Evolutionary conservation across 2,113 vertebrate genomes (phyloP).

Genomic region (Ceyx margarethae): DNA sequence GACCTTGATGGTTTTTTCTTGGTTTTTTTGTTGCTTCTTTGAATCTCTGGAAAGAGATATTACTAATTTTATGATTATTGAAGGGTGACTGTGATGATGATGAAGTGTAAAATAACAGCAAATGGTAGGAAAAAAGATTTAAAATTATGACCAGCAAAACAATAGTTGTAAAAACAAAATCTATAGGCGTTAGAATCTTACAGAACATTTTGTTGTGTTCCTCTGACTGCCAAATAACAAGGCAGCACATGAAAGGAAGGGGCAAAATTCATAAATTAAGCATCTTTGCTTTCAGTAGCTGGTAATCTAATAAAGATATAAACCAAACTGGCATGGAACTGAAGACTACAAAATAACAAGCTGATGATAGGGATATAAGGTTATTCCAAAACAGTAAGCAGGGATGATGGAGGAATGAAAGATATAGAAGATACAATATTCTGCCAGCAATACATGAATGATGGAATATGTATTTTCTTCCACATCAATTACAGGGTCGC

Average conservation of each 20-base stretch:
- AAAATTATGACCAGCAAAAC: background rate
- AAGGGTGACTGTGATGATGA: background rate
- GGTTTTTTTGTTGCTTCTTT: background rate
- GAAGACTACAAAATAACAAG: background rate
- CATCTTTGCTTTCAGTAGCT: background rate
- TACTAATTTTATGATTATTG: background rate
- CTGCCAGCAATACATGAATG: background rate
- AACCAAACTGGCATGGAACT: background rate
- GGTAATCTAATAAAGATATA: background rate
- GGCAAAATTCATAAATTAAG: background rate
- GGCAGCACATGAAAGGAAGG: background rate
- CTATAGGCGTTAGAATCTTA: background rate
- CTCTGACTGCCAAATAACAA: background rate
- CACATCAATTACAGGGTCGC: constrained; percentile 79
- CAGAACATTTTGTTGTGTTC: background rate
- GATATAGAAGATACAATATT: background rate
- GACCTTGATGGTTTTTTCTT: background rate
- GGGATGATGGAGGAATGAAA: background rate
- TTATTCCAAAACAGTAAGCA: background rate
- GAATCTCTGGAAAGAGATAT: background rate
- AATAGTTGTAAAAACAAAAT: background rate
- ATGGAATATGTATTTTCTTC: background rate
- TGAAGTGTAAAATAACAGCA: background rate
- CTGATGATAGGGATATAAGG: background rate
- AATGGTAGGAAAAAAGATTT: background rate